These are phyloP conservation scores for Hippocampus barbouri DNA, from an alignment of 2,113 vertebrate genomes.

Conservation along the genomic window DNA sequence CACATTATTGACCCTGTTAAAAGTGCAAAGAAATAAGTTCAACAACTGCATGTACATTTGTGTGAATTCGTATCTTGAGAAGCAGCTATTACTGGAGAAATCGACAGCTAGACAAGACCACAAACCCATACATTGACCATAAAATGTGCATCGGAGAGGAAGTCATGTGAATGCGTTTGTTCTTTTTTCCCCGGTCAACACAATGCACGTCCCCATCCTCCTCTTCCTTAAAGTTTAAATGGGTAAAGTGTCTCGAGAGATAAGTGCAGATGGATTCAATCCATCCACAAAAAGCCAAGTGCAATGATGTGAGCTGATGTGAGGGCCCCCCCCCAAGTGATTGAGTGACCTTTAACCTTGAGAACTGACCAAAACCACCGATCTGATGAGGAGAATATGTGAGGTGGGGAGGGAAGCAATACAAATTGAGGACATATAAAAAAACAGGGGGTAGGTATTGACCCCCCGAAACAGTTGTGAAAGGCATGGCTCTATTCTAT, in stretches of 20 bases:
- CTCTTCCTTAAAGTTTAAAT: constrained; percentile 34
- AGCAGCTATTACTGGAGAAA: constrained; percentile 5
- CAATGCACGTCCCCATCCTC: constrained; percentile 20
- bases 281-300: constrained; percentile 40
- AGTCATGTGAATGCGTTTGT: neutral
- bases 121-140: neutral
- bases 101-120: neutral
- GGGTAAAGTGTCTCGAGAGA: constrained; percentile 44
- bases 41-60: neutral
- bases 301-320: constrained; percentile 49
- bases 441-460: too few relatives aligned
- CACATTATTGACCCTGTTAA: neutral
- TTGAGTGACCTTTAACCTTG: constrained; percentile 53
- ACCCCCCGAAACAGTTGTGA: neutral
- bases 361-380: constrained; percentile 34
- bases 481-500: neutral
- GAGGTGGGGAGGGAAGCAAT: neutral
- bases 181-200: neutral
- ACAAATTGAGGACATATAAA: neutral
- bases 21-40: neutral
- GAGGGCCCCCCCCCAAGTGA: constrained; percentile 28
- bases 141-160: constrained; percentile 1
- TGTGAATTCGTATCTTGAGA: constrained; percentile 2
- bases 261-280: constrained; percentile 40
- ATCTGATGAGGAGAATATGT: constrained; percentile 58